Conservation (phyloP, 2,113 vertebrate genomes). For the Bubo scandiacus region DNA sequence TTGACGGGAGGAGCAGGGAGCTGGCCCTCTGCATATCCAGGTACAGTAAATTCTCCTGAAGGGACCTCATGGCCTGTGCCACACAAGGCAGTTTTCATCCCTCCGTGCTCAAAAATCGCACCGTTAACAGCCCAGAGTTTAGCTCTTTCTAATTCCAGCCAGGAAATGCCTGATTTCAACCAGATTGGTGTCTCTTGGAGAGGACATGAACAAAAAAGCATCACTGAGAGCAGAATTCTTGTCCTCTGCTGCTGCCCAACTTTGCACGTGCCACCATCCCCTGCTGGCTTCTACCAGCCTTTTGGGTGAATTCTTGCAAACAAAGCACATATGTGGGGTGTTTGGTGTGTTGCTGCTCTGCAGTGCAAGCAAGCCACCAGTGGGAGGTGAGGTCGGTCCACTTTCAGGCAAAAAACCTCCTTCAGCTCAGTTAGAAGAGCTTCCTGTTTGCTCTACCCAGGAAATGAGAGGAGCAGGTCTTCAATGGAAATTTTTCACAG, state of each 20-base stretch:
- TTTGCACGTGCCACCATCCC: not conserved
- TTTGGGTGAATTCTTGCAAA: not conserved
- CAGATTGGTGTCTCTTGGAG: not conserved
- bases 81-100: not conserved
- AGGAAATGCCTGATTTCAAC: not conserved
- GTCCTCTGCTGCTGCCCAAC: not conserved
- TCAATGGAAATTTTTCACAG: slow-evolving; percentile 84
- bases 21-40: not conserved
- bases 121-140: not conserved
- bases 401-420: not conserved
- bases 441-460: slow-evolving; percentile 82
- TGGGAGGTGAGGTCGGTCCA: slow-evolving; percentile 54
- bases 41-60: not conserved
- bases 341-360: not conserved
- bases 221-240: not conserved
- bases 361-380: slow-evolving; percentile 21
- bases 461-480: slow-evolving; percentile 72
- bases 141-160: not conserved
- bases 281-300: not conserved
- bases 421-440: slow-evolving; percentile 34
- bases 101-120: not conserved
- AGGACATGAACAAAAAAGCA: not conserved
- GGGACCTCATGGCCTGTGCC: not conserved
- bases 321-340: fast-evolving
- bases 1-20: not conserved